Base-by-base conservation (phyloP, 2,113 vertebrate genomes). In the Rhinopomastus cyanomelas region DNA sequence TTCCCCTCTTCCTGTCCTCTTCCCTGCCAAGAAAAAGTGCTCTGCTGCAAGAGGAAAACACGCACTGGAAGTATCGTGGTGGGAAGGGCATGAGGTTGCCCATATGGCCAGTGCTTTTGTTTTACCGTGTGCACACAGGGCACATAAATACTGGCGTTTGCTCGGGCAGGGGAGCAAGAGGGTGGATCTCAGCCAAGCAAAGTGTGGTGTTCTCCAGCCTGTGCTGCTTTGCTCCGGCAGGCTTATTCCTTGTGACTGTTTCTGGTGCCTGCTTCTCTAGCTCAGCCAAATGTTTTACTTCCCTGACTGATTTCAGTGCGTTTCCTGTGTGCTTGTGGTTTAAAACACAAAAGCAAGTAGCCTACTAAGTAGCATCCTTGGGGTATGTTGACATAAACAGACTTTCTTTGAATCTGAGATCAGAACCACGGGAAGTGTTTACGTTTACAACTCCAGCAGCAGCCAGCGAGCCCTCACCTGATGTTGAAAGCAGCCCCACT, bases 21-120 rank as follows among this genome's bases (percentile, higher is more conserved):
- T 85, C 39, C 53, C 48, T 91, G 83, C 92, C 88, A 92, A 53
- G 36, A 88, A 81, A 88, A 92, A 85, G 69, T 32, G 55, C 49
- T 83, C 10, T 87, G 71, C 76, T 69, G 55, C 60, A 73, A 57
- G 65, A 36, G 26, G 3, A 95, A 94, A 92, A 49, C 44, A 68
- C 53, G 52, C 1, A 0, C 34, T 87, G 71, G 13, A 85, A 89
- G 12, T 30, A 77, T 32, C 69, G 20, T 14, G 48, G 46, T 79
- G 62, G 62, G 60, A 80, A 88, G 85, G 26, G 29, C 55, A 81
- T 18, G 71, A 86, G 79, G 51, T 80, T 85, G 81, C 27, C 92
- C 55, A 81, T 93, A 95, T 85, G 87, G 86, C 59, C 36, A 79
- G 19, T 76, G 30, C 32, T 88, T 88, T 57, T 88, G 34, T 69